Evolutionary conservation across 2,797 vertebrate genomes (phyloP).

Genomic region (Rhinella marina): DNA sequence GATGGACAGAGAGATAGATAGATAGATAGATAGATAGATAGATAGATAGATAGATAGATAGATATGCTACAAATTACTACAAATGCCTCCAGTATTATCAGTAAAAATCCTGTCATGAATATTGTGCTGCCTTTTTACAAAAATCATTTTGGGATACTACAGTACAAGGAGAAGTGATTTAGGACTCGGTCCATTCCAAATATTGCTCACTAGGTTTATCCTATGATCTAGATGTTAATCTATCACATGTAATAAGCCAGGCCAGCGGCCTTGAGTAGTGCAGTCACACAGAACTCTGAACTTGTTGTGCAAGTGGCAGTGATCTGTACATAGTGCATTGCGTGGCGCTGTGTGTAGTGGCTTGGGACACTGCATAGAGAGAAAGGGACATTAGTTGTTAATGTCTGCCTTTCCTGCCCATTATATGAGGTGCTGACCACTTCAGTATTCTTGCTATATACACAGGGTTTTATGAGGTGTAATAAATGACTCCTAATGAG

Average conservation of each 20-base stretch:
- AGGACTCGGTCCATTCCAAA: constrained; percentile 21
- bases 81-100: background rate
- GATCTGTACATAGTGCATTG: background rate
- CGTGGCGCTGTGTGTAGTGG: background rate
- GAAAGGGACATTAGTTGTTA: background rate
- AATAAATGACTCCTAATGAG: constrained; percentile 73
- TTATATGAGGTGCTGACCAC: constrained; percentile 45
- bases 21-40: background rate
- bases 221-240: constrained; percentile 9
- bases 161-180: background rate
- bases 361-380: background rate
- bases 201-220: constrained; percentile 4
- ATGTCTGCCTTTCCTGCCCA: constrained; percentile 14
- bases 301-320: constrained; percentile 27
- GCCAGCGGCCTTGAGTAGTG: background rate
- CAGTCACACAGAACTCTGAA: constrained; percentile 25
- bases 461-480: constrained; percentile 65
- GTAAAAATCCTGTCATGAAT: background rate
- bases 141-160: background rate
- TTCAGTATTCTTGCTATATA: constrained; percentile 53
- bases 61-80: no score
- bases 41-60: background rate
- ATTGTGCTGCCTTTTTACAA: background rate
- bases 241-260: constrained; percentile 17
- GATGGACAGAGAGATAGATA: no score